Base-by-base conservation (phyloP, 2,113 vertebrate species). In the Microtus montanus region DNA sequence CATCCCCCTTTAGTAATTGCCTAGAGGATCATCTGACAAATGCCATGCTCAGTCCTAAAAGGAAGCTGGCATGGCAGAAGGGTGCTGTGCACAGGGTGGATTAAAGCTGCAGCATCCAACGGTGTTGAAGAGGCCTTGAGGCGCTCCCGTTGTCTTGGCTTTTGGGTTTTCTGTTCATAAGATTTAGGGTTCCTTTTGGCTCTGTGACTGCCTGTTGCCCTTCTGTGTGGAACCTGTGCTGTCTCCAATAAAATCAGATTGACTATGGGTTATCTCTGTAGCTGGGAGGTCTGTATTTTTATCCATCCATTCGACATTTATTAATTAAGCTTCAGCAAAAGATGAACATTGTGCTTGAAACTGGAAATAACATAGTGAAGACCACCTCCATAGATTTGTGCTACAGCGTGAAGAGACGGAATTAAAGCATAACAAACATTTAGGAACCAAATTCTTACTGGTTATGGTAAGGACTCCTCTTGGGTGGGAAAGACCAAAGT, bases 151-250 rank as follows among this genome's bases (percentile, higher is more conserved):
- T 47, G 52, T 54, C 71, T 87, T 80, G 8, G n/a, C 54, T 68
- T 94, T 93, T 61, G 82, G 38, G 15, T 86, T 91, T 95, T 91
- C 30, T 83, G 89, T 86, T 92, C 41, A 13, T 5, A 26, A 86
- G 10, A 74, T 2, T 78, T 10, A 63, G 44, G 30, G 64, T 64
- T 94, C 58, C 92, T 64, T 64, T 86, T 78, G 64, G 38, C 13
- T 70, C 33, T 15, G 17, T 87, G 47, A 85, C n/a, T 78, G 47
- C 70, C 26, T 83, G 4, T 90, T 94, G 92, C 28, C 47, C 63
- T 95, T 94, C 73, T 30, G 28, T 49, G 49, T 14, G 84, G 35
- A 96, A 89, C 83, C 44, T 92, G 26, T 80, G 82, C n/a, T 35
- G 24, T 79, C 54, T 54, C 13, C 22, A 93, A 14, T 87, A 54